A percentile compares a stretch with the other conserved stretches of the same genome.
These are phyloP conservation scores for Actenoides hombroni DNA, from an alignment of 2,113 vertebrate genomes.

Conservation along the genomic window DNA sequence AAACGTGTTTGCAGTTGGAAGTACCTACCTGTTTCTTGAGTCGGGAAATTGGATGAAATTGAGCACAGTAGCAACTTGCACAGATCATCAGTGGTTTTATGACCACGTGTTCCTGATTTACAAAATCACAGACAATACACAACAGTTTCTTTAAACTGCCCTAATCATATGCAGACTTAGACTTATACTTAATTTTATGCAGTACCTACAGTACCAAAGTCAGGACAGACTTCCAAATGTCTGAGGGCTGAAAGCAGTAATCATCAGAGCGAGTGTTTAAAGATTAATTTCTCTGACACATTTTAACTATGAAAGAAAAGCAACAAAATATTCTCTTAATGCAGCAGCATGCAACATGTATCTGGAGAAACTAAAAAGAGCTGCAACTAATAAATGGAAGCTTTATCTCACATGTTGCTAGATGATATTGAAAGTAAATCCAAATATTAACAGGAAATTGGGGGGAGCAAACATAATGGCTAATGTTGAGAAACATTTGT, in stretches of 20 bases:
- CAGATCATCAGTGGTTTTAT: slow-evolving; percentile 36
- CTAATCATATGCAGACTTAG: background rate
- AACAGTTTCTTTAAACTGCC: background rate
- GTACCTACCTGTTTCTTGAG: slow-evolving; percentile 72
- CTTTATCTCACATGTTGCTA: background rate
- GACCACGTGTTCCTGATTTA: slow-evolving; percentile 57
- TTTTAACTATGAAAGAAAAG: background rate
- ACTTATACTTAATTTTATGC: background rate
- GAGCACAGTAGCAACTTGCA: slow-evolving; percentile 61
- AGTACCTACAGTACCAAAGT: background rate
- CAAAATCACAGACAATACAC: background rate
- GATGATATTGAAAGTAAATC: background rate
- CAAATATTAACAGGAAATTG: background rate
- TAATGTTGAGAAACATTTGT: background rate
- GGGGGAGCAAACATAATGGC: background rate
- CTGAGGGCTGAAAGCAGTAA: background rate
- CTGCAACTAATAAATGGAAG: background rate
- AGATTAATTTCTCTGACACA: background rate
- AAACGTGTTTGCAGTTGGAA: background rate
- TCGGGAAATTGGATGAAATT: slow-evolving; percentile 71
- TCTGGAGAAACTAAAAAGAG: background rate
- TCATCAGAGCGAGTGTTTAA: background rate
- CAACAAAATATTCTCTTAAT: background rate
- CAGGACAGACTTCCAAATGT: background rate
- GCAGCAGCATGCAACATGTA: background rate